Evolutionary conservation across 2,888 invertebrate species (phyloP), one percentile per base, ranked within the genome.

Genomic region (Conistra vaccinii): DNA sequence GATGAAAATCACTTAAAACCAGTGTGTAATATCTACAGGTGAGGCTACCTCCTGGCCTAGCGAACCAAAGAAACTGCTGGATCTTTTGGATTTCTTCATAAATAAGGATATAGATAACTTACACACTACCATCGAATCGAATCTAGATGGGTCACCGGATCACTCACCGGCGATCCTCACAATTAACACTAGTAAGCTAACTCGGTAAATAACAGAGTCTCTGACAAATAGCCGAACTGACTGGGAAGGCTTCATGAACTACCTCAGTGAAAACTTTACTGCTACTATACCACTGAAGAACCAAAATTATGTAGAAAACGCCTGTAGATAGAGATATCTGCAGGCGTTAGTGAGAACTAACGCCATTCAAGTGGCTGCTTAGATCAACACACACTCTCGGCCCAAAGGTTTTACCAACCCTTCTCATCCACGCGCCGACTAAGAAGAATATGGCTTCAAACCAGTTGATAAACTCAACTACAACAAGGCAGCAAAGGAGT

Each of bases 161-260:
- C 20, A 63, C 20, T 45, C 20, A 63, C 62, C 2, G 32, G 17
- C 9, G 3, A 51, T 53, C 53, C 53, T 67, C 20, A 39, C 39
- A 20, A 55, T 42, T 20, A 67, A 39, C 12, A 67, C 67, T 29
- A 29, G 20, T 39, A 26, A 23, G 10, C 6, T 55, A 4, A 65
- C 14, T 32, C 20, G 23, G 29, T n/a, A 65, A 51, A 29, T 17
- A 32, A 23, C 39, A 0, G 55, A 67, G 26, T 55, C 26, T 39
- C 55, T 68, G 55, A 68, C 14, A 20, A 68, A 42, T 68, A 23
- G 23, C 23, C 7, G 14, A 14, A 57, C 68, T 26, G 68, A 68
- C 68, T 57, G 29, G 55, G 42, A 55, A 1, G 12, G 23, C 7
- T 68, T 68, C 42, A 35, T 20, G 12, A 39, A 10, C 10, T 26